These are phyloP conservation scores for Drosophila pseudoobscura DNA, from an alignment of 1,140 invertebrate genomes.

Conservation along the genomic window DNA sequence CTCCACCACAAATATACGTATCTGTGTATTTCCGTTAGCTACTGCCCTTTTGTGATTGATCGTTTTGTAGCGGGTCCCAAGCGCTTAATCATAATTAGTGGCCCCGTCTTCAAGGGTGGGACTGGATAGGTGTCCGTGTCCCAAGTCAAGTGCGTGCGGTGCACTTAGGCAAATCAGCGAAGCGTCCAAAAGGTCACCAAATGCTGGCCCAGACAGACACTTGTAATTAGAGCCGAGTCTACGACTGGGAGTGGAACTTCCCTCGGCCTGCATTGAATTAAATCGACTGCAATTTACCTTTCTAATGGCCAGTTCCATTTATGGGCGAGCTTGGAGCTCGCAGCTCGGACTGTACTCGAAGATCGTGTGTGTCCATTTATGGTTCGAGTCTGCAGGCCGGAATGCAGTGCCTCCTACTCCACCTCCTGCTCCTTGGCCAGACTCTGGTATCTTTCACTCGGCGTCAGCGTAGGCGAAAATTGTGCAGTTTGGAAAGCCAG, in stretches of 20 bases:
- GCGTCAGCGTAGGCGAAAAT: slow-evolving; percentile 65
- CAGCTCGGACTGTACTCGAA: slow-evolving; percentile 27
- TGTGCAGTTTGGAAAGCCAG: slow-evolving; percentile 65
- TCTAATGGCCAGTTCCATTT: slow-evolving; percentile 58
- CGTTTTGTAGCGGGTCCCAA: slow-evolving; percentile 17
- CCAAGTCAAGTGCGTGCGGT: slow-evolving; percentile 3
- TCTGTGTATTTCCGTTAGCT: slow-evolving; percentile 44
- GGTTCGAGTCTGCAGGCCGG: slow-evolving; percentile 11
- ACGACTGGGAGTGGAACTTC: neutral
- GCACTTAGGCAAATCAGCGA: slow-evolving; percentile 49
- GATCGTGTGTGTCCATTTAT: slow-evolving; percentile 61
- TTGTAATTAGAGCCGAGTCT: slow-evolving; percentile 48
- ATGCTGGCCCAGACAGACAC: slow-evolving; percentile 16
- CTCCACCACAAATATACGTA: slow-evolving; percentile 7
- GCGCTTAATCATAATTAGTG: slow-evolving; percentile 51
- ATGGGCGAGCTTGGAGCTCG: slow-evolving; percentile 20
- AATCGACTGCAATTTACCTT: slow-evolving; percentile 60
- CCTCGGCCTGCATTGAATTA: slow-evolving; percentile 48
- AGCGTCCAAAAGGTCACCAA: slow-evolving; percentile 49
- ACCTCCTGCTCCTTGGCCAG: neutral
- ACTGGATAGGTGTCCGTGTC: too few species aligned
- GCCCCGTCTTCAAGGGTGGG: slow-evolving; percentile 2
- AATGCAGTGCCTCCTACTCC: slow-evolving; percentile 9
- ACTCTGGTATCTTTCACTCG: slow-evolving; percentile 44
- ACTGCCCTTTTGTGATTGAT: slow-evolving; percentile 65